These are phyloP conservation scores for Siniperca knerii DNA, from an alignment of 2,113 vertebrate genomes.

Conservation along the genomic window DNA sequence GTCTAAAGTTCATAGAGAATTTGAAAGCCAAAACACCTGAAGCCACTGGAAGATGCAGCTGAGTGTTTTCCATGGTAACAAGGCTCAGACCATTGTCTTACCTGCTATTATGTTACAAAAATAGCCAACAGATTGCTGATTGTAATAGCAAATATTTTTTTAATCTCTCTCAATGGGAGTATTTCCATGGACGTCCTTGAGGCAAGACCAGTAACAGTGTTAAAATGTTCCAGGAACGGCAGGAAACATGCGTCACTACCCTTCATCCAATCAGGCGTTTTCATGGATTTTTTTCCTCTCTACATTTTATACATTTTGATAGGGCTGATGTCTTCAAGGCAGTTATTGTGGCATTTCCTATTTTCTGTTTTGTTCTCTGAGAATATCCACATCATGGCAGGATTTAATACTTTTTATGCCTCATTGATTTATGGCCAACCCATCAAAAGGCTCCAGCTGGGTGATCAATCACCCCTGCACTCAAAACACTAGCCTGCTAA, in stretches of 20 bases:
- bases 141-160: conserved; percentile 33
- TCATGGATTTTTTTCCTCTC: background rate
- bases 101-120: conserved; percentile 48
- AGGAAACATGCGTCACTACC: conserved; percentile 50
- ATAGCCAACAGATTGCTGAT: conserved; percentile 32
- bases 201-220: conserved; percentile 42
- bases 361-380: conserved; percentile 41
- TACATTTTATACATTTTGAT: conserved; percentile 42
- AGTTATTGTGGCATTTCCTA: conserved; percentile 16
- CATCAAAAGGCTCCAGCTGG: conserved; percentile 46
- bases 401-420: conserved; percentile 63
- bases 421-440: conserved; percentile 65
- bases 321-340: conserved; percentile 15
- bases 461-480: conserved; percentile 62
- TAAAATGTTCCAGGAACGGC: conserved; percentile 54
- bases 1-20: conserved; percentile 37
- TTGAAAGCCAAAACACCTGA: conserved; percentile 44
- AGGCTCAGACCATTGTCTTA: conserved; percentile 50
- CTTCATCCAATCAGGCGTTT: conserved; percentile 44
- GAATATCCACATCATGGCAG: conserved; percentile 32
- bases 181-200: conserved; percentile 61
- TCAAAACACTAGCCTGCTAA: conserved; percentile 33
- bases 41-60: conserved; percentile 32
- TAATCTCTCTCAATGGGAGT: conserved; percentile 50
- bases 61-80: conserved; percentile 77